Conservation (phyloP, 2,888 invertebrate genomes). For the Rhamnusium bicolor region DNA sequence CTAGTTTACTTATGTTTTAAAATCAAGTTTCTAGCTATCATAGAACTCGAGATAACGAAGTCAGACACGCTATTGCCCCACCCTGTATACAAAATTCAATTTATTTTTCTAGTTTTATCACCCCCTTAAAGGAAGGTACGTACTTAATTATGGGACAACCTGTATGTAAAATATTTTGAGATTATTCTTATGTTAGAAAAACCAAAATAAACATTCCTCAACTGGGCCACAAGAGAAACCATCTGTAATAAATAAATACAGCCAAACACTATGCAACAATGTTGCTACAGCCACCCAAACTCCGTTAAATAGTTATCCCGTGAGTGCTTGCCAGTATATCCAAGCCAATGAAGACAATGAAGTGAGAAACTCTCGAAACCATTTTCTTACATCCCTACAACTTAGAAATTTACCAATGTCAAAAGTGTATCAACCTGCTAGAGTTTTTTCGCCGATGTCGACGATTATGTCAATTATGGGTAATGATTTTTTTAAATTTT, state of each 20-base stretch:
- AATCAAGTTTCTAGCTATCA: too few species aligned
- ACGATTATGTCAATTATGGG: slow-evolving; percentile 66
- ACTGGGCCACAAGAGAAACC: slow-evolving; percentile 5
- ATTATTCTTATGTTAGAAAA: slow-evolving; percentile 14
- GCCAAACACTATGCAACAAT: slow-evolving; percentile 41
- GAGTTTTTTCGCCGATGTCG: slow-evolving; percentile 66
- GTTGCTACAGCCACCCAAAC: slow-evolving; percentile 40
- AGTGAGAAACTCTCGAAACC: slow-evolving; percentile 1
- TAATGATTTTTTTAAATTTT: slow-evolving; percentile 70
- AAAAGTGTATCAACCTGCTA: slow-evolving; percentile 59
- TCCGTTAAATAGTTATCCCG: not conserved
- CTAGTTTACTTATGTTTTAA: too few species aligned
- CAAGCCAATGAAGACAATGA: slow-evolving; percentile 36
- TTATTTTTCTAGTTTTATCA: too few species aligned
- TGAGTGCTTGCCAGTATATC: slow-evolving; percentile 10
- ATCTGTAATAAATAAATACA: slow-evolving; percentile 36
- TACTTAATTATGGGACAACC: not conserved
- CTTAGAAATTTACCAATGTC: slow-evolving; percentile 59
- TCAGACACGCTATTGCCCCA: too few species aligned
- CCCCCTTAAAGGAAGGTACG: too few species aligned
- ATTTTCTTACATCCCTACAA: slow-evolving; percentile 54
- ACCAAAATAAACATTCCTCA: slow-evolving; percentile 21
- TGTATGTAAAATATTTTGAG: not conserved
- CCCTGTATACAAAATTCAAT: too few species aligned
- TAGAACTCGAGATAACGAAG: too few species aligned